Base-by-base conservation (phyloP, 2,113 vertebrate species). In the Grallaria varia region DNA sequence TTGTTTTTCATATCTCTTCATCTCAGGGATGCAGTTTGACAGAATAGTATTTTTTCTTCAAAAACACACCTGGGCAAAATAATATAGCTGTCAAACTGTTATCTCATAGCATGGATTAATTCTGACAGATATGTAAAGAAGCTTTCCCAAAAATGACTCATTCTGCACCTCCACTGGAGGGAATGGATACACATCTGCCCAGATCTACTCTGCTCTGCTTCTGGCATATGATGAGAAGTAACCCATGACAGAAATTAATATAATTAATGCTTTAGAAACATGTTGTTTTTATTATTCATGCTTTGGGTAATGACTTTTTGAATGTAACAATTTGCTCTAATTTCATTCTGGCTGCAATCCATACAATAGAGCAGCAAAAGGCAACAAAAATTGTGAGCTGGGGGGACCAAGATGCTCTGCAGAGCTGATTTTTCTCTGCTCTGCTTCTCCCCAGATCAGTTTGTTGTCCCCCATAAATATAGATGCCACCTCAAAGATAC, bases 1-100 rank as follows among this genome's bases (percentile, higher is more conserved):
- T 92, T 93, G 79, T 40, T 96, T 95, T 87, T 82, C 68, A 81
- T 87, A 88, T 8, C 66, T 87, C 74, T 92, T 92, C n/a, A 76
- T 90, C 53, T 84, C 76, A 78, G 53, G 21, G 42, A 73, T 84
- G 30, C 6, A 49, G 28, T 69, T 90, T 90, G 95, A 92, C 88
- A 96, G 86, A 56, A 39, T 72, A 64, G 79, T 69, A 60, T 56
- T 93, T 95, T 92, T 87, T 79, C 62, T 82, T 89, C 44, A 93
- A n/a, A 81, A 94, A 64, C 17, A 72, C 69, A 76, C 82, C 40
- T 33, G 23, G 42, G 37, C 58, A 84, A 90, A 92, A 94, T 87
- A 75, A 78, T 66, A 72, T 3, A 84, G 53, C 73, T 94, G 76
- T 89, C 90, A 93, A 90, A 64, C 18, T 80, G 42, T 82, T 79